These are phyloP conservation scores for Manduca sexta DNA, from an alignment of 1,140 invertebrate species.

Conservation along the genomic window DNA sequence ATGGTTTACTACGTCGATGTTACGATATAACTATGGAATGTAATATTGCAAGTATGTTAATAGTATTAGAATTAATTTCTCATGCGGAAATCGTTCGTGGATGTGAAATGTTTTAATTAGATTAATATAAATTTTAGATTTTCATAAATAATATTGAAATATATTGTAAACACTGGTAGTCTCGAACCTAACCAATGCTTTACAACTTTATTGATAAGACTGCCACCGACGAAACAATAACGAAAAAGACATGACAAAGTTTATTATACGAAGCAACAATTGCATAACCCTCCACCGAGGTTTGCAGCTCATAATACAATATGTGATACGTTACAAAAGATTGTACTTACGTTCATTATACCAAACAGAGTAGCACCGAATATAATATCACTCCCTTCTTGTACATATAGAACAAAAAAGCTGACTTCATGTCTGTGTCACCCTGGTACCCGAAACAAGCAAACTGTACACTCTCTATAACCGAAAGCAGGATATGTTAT, in stretches of 20 bases:
- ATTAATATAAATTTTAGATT: no score
- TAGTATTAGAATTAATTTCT: no score
- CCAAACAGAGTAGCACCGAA: constrained; percentile 16
- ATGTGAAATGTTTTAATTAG: no score
- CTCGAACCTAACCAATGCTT: no score
- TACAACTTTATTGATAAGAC: no score
- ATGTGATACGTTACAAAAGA: constrained; percentile 22
- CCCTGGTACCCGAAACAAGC: constrained; percentile 20
- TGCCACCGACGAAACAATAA: neutral
- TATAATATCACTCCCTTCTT: constrained; percentile 22
- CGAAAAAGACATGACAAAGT: neutral
- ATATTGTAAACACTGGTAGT: no score
- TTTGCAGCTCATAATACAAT: neutral
- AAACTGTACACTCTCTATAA: constrained; percentile 18
- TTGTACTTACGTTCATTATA: constrained; percentile 28
- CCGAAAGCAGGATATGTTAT: constrained; percentile 18
- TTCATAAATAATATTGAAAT: no score
- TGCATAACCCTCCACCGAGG: constrained; percentile 1
- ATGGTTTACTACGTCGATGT: no score
- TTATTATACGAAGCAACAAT: neutral
- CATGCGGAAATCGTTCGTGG: no score
- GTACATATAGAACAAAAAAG: constrained; percentile 22
- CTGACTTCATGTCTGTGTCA: constrained; percentile 15
- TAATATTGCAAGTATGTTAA: no score
- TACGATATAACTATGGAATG: no score